Base-by-base conservation (phyloP, 2,113 vertebrate species). In the Papio anubis region DNA sequence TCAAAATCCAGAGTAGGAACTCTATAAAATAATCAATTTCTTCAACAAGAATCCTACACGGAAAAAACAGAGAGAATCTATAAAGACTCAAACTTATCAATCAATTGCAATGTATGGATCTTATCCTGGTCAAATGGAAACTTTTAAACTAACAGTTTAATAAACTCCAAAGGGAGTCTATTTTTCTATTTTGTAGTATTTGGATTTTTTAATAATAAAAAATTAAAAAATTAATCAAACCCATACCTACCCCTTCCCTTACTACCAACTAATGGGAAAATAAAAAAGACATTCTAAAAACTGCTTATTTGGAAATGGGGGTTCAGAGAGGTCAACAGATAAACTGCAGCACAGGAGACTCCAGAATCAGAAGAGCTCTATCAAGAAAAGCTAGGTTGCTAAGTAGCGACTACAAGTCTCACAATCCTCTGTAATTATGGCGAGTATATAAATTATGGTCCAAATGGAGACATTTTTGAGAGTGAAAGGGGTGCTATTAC, bases 261-360 rank as follows among this genome's bases (percentile, higher is more conserved):
- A 55, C 7, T 27, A 93, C 12, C 45, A 91, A 79, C 21, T 59
- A 90, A 88, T 92, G 83, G 12, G 55, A 87, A 96, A 94, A 73
- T 18, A 73, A 96, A 94, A 90, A 50, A 64, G 35, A 32, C 55
- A 88, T 70, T 93, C n/a, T 40, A 94, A 95, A 91, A 96, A 88
- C 17, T 45, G 45, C 23, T 78, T 38, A 40, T 20, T 25, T 91
- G 38, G 61, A 91, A 84, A 48, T 32, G 40, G 16, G 35, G 11
- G 23, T 87, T 91, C 57, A 61, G 48, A 90, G 45, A 93, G 40
- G 78, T 17, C 30, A 89, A 91, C 1, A 82, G 66, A 96, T 55
- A 96, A 96, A 93, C 61, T 12, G 23, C 59, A 90, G 17, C 17
- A 78, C 14, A 79, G 35, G 32, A 3, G 66, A 91, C 38, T 86